phyloP scores from a whole-genome alignment of 1,140 invertebrate genomes.

The Tetragonula clypearis region DNA sequence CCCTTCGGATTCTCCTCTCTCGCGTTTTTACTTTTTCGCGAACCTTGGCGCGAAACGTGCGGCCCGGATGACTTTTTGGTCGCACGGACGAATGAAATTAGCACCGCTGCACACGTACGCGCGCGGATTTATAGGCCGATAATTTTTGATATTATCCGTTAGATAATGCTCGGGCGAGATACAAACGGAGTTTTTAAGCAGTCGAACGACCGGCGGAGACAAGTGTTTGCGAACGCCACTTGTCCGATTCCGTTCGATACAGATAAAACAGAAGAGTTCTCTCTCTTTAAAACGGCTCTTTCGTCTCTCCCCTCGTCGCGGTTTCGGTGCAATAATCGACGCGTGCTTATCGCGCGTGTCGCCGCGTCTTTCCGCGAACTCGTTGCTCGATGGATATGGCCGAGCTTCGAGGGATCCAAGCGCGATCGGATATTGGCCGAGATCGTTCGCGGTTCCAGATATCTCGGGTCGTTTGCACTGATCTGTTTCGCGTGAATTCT shows the following conservation, averaged over 20 bases:
- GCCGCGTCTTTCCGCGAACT: not conserved
- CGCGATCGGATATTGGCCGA: not conserved
- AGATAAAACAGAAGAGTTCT: conserved; percentile 7
- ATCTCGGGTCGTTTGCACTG: not conserved
- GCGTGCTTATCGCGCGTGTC: not conserved
- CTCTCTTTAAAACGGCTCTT: no score
- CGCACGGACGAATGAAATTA: conserved; percentile 56
- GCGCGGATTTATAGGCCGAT: conserved; percentile 40
- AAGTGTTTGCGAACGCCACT: not conserved
- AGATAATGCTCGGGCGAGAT: conserved; percentile 21
- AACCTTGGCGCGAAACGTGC: conserved; percentile 11
- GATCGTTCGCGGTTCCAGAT: not conserved
- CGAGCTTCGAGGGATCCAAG: no score
- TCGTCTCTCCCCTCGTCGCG: no score
- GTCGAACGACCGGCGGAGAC: not conserved
- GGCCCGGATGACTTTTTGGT: conserved; percentile 69
- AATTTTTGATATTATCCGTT: conserved; percentile 32
- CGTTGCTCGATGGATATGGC: not conserved
- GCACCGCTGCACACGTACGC: not conserved
- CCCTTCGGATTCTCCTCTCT: not conserved
- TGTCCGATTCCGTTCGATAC: not conserved
- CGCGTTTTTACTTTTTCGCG: conserved; percentile 27
- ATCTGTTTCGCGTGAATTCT: not conserved
- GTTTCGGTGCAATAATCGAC: not conserved
- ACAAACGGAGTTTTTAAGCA: conserved; percentile 28